A percentile compares a stretch with the other conserved stretches of the same genome.
Conservation (phyloP, 1,140 invertebrate species). For the Orius insidiosus region DNA sequence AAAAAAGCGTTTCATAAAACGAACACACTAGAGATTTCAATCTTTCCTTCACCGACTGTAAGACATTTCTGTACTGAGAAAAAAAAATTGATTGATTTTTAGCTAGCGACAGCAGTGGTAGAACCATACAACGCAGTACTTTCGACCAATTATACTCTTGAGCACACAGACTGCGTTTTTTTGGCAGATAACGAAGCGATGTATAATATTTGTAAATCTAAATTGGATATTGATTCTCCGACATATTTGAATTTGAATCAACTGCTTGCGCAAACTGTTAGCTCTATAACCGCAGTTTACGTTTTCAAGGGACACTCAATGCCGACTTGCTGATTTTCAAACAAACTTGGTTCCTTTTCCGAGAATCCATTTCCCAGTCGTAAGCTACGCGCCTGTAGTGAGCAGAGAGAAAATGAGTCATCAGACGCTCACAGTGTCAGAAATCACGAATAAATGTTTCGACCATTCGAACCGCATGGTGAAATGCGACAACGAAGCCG, state of each 20-base stretch:
- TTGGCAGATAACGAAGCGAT: conserved; percentile 78
- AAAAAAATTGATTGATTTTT: conserved; percentile 15
- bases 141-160: conserved; percentile 57
- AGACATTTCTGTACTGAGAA: neutral
- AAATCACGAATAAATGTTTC: conserved; percentile 32
- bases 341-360: conserved; percentile 40
- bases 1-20: conserved; percentile 46
- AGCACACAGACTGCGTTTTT: conserved; percentile 62
- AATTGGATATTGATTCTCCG: conserved; percentile 33
- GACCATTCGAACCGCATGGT: conserved; percentile 36
- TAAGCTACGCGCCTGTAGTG: conserved; percentile 38
- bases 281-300: conserved; percentile 38
- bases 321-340: conserved; percentile 48
- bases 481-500: conserved; percentile 30
- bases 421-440: conserved; percentile 28
- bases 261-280: conserved; percentile 46
- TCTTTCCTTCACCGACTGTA: conserved; percentile 30
- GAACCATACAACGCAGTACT: conserved; percentile 75
- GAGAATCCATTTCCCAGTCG: too few relatives aligned
- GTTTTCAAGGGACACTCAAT: conserved; percentile 55
- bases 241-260: conserved; percentile 52
- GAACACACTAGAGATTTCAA: conserved; percentile 49
- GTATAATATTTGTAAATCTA: conserved; percentile 43
- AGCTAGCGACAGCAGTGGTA: conserved; percentile 34
- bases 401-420: conserved; percentile 40